Conservation (phyloP, 1,140 invertebrate genomes). For the Mamestra configurata region DNA sequence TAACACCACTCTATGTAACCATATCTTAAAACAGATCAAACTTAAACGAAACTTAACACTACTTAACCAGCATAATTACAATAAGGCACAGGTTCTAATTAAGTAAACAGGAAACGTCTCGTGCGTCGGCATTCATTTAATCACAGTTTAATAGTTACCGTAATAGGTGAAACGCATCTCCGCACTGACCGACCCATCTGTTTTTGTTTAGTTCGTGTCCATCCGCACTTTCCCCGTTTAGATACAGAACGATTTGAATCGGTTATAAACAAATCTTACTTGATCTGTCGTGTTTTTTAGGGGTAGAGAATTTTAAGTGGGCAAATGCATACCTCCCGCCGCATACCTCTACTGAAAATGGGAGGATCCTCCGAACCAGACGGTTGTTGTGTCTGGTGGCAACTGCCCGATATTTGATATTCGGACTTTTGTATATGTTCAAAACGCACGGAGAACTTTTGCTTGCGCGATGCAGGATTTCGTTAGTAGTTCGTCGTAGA, state of each 20-base stretch:
- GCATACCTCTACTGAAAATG: too few relatives aligned
- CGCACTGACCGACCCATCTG: constrained; percentile 57
- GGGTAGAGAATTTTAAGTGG: neutral
- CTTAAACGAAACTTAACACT: constrained; percentile 26
- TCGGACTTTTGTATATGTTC: too few relatives aligned
- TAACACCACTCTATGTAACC: neutral
- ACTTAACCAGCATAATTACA: constrained; percentile 55
- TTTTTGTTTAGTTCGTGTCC: constrained; percentile 61
- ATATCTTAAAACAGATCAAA: neutral
- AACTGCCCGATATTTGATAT: too few relatives aligned
- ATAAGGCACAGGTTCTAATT: constrained; percentile 55
- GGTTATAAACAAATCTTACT: too few relatives aligned
- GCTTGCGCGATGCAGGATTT: too few relatives aligned
- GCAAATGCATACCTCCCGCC: too few relatives aligned
- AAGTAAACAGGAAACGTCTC: constrained; percentile 76
- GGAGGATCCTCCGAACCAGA: too few relatives aligned
- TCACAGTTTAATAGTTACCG: constrained; percentile 78
- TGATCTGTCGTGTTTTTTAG: neutral
- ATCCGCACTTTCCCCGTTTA: constrained; percentile 69
- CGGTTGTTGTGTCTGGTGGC: too few relatives aligned
- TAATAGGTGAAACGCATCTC: constrained; percentile 81
- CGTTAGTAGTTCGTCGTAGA: too few relatives aligned
- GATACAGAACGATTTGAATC: too few relatives aligned
- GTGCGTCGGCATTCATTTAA: constrained; percentile 75
- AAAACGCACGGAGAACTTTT: too few relatives aligned